phyloP scores from a whole-genome alignment of 2,113 vertebrate genomes.

The pig (Sus scrofa) region DNA sequence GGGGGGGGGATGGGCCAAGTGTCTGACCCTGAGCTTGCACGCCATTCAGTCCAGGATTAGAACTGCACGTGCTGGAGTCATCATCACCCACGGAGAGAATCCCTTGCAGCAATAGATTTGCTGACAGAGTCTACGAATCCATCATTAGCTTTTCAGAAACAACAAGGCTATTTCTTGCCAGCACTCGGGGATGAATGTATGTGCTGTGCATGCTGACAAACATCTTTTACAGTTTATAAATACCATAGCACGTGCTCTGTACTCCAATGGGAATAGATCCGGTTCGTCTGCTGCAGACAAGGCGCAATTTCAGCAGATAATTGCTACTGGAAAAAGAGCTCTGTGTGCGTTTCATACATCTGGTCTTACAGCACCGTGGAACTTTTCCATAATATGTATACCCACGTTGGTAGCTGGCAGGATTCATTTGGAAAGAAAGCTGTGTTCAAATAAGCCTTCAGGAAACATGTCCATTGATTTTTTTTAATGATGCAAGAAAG shows the following conservation, averaged over 20 bases:
- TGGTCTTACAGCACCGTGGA: constrained; percentile 21
- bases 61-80: background rate
- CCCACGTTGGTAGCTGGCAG: background rate
- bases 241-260: constrained; percentile 55
- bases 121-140: constrained; percentile 59
- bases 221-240: constrained; percentile 74
- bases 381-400: constrained; percentile 10
- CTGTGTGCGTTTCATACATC: constrained; percentile 26
- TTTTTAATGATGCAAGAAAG: background rate
- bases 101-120: constrained; percentile 22
- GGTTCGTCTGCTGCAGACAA: constrained; percentile 37
- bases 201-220: constrained; percentile 66
- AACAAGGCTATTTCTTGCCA: constrained; percentile 59
- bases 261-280: constrained; percentile 39
- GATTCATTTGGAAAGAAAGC: background rate
- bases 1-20: background rate
- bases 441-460: constrained; percentile 27
- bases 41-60: background rate
- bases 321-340: constrained; percentile 59
- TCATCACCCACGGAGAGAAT: background rate
- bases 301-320: constrained; percentile 65
- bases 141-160: constrained; percentile 52
- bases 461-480: constrained; percentile 36
- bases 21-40: background rate
- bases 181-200: background rate